Evolutionary conservation across 2,797 vertebrate species (phyloP), one percentile per base, ranked within the genome.

Genomic region (Yasuhikotakia modesta): DNA sequence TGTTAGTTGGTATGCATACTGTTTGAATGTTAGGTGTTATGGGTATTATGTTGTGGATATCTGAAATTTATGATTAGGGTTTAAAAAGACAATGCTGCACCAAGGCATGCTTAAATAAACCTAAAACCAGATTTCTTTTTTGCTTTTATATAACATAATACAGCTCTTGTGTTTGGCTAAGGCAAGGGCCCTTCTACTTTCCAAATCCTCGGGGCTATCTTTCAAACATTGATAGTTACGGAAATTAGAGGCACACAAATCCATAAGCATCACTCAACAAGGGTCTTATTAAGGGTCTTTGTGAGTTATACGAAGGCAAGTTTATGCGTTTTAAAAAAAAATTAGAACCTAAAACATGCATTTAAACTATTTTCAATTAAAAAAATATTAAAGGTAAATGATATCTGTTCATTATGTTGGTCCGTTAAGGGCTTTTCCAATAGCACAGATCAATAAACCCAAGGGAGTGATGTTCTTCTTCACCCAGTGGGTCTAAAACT

Each of bases 181-280:
- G 85, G 83, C 81, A 81, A 82, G 76, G 90, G 92, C 91, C 94
- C 88, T 93, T 91, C 90, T 91, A 91, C 90, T 87, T 91, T 91
- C 81, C 93, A 95, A 94, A 96, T 96, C 95, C 94, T 91, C 85
- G 85, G 81, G 91, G 96, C 95, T 94, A 91, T 97, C 96, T 98
- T 96, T 98, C 96, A 98, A 91, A 94, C 96, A 92, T 94, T 93
- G 94, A 96, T 96, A 95, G 96, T 97, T 96, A 97, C 93, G 95
- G 96, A 98, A 98, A 98, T 97, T 96, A 97, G 95, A 89, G 58
- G 94, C 89, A 90, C 95, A 96, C 95, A 98, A 97, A 98, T 94
- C 94, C 95, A 91, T 90, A 90, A 95, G 91, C 92, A 90, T 99
- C 97, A 94, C 88, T 99, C 97, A 95, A 94, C 97, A 8, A 89